These are phyloP conservation scores for Eptatretus atami DNA, from an alignment of 2,797 vertebrate genomes.

Conservation along the genomic window DNA sequence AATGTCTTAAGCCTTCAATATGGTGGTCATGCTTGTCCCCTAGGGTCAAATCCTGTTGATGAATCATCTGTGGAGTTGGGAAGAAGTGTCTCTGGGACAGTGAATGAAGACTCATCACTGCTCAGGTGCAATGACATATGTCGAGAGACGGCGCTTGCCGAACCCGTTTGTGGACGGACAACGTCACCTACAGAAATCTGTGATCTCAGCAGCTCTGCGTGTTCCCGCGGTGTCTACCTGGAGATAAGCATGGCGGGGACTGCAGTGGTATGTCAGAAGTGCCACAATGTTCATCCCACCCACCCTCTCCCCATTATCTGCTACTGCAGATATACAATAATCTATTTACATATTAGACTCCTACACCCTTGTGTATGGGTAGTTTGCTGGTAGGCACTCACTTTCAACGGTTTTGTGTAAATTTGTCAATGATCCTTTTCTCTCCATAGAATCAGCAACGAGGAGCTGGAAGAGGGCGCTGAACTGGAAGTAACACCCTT, in stretches of 20 bases:
- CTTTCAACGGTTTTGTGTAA: no score
- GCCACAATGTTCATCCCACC: no score
- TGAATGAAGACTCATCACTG: conserved; percentile 65
- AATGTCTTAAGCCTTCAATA: no score
- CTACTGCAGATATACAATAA: no score
- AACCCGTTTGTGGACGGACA: conserved; percentile 84
- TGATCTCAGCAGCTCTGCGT: conserved; percentile 81
- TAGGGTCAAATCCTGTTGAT: conserved; percentile 95
- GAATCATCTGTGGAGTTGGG: conserved; percentile 62
- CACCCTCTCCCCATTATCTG: no score
- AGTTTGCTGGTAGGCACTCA: no score
- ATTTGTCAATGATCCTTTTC: no score
- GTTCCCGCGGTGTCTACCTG: conserved; percentile 52
- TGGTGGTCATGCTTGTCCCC: conserved; percentile 8
- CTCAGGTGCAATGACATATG: conserved; percentile 49
- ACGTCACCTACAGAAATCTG: conserved; percentile 81
- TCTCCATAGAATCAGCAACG: no score
- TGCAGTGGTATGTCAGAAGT: conserved; percentile 85
- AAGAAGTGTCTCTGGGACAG: conserved; percentile 89
- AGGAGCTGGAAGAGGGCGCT: no score
- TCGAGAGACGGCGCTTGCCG: conserved; percentile 49
- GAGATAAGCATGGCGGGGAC: conserved; percentile 86
- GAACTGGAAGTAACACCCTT: no score
- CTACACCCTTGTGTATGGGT: no score
- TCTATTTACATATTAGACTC: no score